These are phyloP conservation scores for Diploscapter pachys DNA, from an alignment of 1,140 invertebrate genomes.

Conservation along the genomic window DNA sequence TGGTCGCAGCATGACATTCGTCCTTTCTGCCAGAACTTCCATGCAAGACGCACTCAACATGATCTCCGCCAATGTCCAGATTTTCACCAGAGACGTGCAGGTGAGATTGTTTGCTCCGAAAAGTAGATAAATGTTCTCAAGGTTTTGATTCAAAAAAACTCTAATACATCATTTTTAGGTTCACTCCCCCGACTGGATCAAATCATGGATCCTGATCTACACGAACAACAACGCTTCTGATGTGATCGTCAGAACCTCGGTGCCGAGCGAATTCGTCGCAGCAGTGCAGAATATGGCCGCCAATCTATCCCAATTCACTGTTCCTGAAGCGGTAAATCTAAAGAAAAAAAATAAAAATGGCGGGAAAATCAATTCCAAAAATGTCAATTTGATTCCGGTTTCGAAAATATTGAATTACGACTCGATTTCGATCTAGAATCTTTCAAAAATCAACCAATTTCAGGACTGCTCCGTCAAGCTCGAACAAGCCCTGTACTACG, in stretches of 20 bases:
- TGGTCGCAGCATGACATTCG: conserved; percentile 32
- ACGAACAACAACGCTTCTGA: conserved; percentile 21
- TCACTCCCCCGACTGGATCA: conserved; percentile 31
- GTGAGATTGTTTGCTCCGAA: too few relatives aligned
- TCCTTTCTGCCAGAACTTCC: conserved; percentile 31
- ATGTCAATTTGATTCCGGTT: too few relatives aligned
- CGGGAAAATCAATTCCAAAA: too few relatives aligned
- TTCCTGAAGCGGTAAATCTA: neutral
- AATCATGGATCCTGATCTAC: conserved; percentile 32
- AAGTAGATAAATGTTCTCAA: too few relatives aligned
- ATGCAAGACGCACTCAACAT: conserved; percentile 34
- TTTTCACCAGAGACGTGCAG: conserved; percentile 35
- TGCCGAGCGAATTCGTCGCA: conserved; percentile 29
- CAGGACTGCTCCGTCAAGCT: conserved; percentile 24
- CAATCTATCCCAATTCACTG: conserved; percentile 13
- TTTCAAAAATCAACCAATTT: neutral
- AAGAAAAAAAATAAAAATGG: too few relatives aligned
- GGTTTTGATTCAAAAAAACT: too few relatives aligned
- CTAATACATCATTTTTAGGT: too few relatives aligned
- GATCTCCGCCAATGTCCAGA: conserved; percentile 28
- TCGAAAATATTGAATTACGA: too few relatives aligned
- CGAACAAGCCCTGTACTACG: conserved; percentile 21
- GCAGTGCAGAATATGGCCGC: conserved; percentile 13
- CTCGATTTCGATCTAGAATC: too few relatives aligned
- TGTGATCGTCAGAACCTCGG: conserved; percentile 12